Base-by-base conservation (phyloP, 2,113 vertebrate genomes). In the Dicerorhinus sumatrensis region DNA sequence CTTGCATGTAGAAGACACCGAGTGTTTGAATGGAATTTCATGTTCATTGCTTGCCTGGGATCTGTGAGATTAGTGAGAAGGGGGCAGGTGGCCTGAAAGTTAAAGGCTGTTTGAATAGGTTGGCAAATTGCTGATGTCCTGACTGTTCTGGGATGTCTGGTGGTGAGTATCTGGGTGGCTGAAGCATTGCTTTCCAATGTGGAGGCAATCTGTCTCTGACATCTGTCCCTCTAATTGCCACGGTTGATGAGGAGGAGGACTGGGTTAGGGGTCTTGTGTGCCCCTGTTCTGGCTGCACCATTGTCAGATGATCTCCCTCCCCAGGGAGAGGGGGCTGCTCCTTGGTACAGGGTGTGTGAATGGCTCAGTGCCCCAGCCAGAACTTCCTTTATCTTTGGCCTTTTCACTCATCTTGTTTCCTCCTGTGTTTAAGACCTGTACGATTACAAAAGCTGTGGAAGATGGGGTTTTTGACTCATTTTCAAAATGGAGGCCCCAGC, bases 111-210 rank as follows among this genome's bases (percentile, higher is more conserved):
- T 63, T n/a, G 39, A n/a, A 36, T n/a, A 70, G 62, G 42, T 31
- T 89, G 95, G 73, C 63, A 76, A 14, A 36, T 54, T 58, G 84
- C 76, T 70, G 58, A 39, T 75, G 76, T 88, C 86, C 80, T 90
- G 75, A 80, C 76, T 48, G 58, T n/a, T 46, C 4, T 6, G 76
- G 60, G 73, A 39, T 77, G 82, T 33, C 29, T 86, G 46, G 69
- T 20, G 36, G n/a, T 73, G 67, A 56, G 54, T n/a, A 33, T 56
- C 39, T 16, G 5, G 48, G 42, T 10, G 3, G 27, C 2, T 27
- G 83, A 58, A 76, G 72, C 54, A 10, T 42, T 62, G 63, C 63
- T 63, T 39, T 90, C 76, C 96, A 33, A 1, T 2, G 23, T 48
- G 76, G 60, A 46, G 20, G 23, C 63, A 62, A 84, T 70, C 96